Base-by-base conservation (phyloP, 2,888 invertebrate species). In the Acanthosepion esculentum region DNA sequence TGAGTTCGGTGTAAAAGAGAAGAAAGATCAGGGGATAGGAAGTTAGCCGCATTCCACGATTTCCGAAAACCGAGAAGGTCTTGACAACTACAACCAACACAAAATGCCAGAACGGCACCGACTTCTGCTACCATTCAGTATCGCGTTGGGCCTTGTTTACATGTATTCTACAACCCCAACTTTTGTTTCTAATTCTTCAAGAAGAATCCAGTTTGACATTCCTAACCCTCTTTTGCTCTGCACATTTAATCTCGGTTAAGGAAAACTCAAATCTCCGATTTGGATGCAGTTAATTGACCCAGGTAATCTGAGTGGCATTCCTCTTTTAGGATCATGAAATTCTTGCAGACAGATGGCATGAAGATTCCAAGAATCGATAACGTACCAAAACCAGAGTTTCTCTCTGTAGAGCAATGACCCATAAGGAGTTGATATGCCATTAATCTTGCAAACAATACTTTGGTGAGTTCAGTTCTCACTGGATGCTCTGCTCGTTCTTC, bases 31-130 rank as follows among this genome's bases (percentile, higher is more conserved):
- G 78, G 12, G 78, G 78, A 78, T 78, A 78, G 78, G 78, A 78
- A 78, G 78, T 78, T 78, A 78, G 78, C 78, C 78, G 78, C 78
- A 78, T 78, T 78, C 78, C 78, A 78, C n/a, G 10, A 78, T n/a
- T n/a, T n/a, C n/a, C 78, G 78, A 78, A 78, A 78, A 18, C n/a
- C n/a, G 78, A 78, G 78, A 78, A 78, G 78, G n/a, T 33, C 33
- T 78, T 78, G 78, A 78, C 78, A 78, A 78, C 10, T n/a, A n/a
- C 78, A 78, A 78, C 78, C 78, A 78, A 33, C 12, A 78, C 10
- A 33, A 78, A 78, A n/a, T 78, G 78, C 78, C 33, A n/a, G n/a
- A 78, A 78, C 12, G n/a, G 33, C 78, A n/a, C 78, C 78, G n/a
- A 78, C 78, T 18, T 78, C 78, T n/a, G n/a, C 78, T 78, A 78